Evolutionary conservation across 2,797 vertebrate genomes (phyloP).

Genomic region (Sphenopsis melanotis): DNA sequence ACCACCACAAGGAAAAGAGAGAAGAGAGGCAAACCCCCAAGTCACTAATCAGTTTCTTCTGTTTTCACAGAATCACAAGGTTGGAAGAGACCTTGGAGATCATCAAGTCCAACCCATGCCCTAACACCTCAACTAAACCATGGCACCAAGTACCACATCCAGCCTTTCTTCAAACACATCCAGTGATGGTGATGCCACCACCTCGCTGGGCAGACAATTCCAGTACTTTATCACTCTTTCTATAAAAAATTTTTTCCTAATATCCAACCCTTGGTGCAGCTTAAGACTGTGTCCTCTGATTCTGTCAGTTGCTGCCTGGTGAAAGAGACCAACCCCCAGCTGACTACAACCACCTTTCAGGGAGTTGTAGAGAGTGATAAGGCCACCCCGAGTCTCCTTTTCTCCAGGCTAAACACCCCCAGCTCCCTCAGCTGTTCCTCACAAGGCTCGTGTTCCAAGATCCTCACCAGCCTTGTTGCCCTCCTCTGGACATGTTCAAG

Average conservation of each 20-base stretch:
- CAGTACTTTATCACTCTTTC: neutral
- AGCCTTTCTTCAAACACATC: neutral
- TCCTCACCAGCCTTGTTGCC: neutral
- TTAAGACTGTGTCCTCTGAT: rapidly evolving
- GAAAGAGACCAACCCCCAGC: neutral
- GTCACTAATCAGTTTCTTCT: neutral
- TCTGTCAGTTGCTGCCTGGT: neutral
- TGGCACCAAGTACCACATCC: neutral
- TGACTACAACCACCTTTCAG: neutral
- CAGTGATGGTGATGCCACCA: neutral
- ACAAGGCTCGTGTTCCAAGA: neutral
- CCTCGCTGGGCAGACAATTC: rapidly evolving
- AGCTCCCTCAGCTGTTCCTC: neutral
- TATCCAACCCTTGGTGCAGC: neutral
- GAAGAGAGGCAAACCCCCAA: neutral
- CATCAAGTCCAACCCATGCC: rapidly evolving
- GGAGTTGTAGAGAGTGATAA: no score
- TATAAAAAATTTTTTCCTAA: neutral
- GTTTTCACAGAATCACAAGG: neutral
- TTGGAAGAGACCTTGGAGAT: neutral
- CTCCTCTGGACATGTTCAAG: rapidly evolving
- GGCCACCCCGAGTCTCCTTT: neutral
- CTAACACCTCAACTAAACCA: neutral
- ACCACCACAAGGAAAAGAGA: neutral
- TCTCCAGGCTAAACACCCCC: neutral